Base-by-base conservation (phyloP, 2,797 vertebrate species). In the Jordanella pulchra region DNA sequence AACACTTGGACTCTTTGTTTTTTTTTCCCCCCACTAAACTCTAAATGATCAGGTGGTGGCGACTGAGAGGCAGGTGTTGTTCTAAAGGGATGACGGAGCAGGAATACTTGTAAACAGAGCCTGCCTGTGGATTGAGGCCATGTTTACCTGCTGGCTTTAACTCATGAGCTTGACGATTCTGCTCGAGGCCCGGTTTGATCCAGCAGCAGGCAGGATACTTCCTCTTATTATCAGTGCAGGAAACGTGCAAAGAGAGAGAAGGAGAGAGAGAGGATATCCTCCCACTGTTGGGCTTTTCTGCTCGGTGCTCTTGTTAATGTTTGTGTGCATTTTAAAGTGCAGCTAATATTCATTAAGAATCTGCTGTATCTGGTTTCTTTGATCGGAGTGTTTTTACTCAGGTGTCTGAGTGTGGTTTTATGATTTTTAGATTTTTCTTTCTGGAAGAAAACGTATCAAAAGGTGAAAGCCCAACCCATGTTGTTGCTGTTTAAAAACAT, bases 161-260 rank as follows among this genome's bases (percentile, higher is more conserved):
- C 48, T 23, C 48, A 47, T 4, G 27, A 18, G 65, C 70, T 78
- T 66, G 67, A 65, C 50, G 66, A 30, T 76, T 78, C 50, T 61
- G 67, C 30, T 72, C 67, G 44, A 1, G 35, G 67, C 69, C 65
- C 51, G 0, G 69, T 60, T 47, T 14, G 50, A 84, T 87, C 69
- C 54, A 85, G 81, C 86, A 73, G 82, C 89, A 91, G 91, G 93
- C 92, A 89, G 87, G 91, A 93, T 86, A 90, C 93, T 97, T 97
- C 96, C 96, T 96, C 88, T 91, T 91, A 95, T 96, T 96, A 94
- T 96, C 95, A 93, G 89, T 74, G 83, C 89, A 95, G 96, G 97
- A 97, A 97, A 89, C 90, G 79, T 84, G 87, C 89, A 81, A 80
- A 81, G 81, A 91, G 87, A 89, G 90, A 81, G 84, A 92, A 3